Conservation (phyloP, 2,888 invertebrate species). For the Chymomyza fuscimana region DNA sequence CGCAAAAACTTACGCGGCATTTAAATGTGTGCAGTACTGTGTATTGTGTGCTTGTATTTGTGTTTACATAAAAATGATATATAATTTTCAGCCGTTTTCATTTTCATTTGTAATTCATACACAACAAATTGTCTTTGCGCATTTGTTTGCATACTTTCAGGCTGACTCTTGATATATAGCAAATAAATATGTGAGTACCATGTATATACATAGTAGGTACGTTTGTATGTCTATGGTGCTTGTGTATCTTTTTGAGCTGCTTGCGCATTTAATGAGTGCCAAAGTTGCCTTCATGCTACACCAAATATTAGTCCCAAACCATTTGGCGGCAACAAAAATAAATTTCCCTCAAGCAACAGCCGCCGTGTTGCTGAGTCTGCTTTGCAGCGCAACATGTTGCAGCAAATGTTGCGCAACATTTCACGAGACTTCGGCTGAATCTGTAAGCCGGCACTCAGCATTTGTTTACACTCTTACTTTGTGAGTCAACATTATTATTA, state of each 20-base stretch:
- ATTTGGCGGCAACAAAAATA: neutral
- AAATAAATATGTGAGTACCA: neutral
- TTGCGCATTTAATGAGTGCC: neutral
- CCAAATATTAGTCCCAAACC: neutral
- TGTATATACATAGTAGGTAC: neutral
- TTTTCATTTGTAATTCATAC: constrained; percentile 65
- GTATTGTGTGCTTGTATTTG: neutral
- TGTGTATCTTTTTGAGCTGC: neutral
- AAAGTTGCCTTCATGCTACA: neutral
- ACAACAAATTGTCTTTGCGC: constrained; percentile 46
- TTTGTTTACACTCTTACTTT: constrained; percentile 20
- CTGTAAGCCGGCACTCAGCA: constrained; percentile 24
- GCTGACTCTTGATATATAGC: neutral
- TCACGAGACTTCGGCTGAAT: constrained; percentile 40
- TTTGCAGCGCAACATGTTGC: constrained; percentile 53
- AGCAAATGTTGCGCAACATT: constrained; percentile 19
- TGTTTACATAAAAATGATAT: neutral
- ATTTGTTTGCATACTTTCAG: constrained; percentile 39
- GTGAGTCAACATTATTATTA: constrained; percentile 6
- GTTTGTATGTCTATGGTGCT: neutral
- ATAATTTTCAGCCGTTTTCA: constrained; percentile 45
- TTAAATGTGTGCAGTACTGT: constrained; percentile 24
- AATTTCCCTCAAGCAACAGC: constrained; percentile 15
- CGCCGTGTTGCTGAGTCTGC: constrained; percentile 13
- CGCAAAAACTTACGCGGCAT: constrained; percentile 37